Conservation (phyloP, 2,113 vertebrate genomes). For the Vombatus ursinus region DNA sequence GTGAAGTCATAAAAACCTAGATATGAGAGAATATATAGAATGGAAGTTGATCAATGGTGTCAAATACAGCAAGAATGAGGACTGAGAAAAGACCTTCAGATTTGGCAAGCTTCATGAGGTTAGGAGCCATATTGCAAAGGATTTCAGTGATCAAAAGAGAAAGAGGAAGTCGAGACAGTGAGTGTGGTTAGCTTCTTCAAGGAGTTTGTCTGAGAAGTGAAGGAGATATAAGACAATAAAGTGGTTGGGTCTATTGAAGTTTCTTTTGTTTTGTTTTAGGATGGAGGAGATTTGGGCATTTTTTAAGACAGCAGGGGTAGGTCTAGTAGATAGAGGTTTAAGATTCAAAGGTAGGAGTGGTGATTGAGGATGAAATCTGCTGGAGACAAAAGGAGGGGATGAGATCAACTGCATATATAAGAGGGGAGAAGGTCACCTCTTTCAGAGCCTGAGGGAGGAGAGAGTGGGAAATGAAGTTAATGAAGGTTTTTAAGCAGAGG, state of each 20-base stretch:
- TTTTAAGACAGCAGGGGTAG: background rate
- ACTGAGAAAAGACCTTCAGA: background rate
- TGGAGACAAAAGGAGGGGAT: background rate
- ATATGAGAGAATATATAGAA: background rate
- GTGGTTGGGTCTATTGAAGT: background rate
- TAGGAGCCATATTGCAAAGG: background rate
- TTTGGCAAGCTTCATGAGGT: background rate
- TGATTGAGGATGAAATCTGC: background rate
- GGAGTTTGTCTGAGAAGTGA: background rate
- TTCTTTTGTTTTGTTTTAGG: background rate
- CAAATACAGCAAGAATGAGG: background rate
- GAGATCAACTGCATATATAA: background rate
- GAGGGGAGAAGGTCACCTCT: background rate
- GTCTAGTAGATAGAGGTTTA: background rate
- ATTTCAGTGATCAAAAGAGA: background rate
- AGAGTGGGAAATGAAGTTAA: background rate
- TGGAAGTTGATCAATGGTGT: background rate
- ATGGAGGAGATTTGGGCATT: background rate
- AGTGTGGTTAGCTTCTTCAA: background rate
- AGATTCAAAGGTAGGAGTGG: background rate
- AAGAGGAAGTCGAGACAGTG: background rate
- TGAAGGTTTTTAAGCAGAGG: background rate
- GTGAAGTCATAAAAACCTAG: background rate
- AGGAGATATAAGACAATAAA: background rate
- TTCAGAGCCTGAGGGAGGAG: background rate